Percentiles rank a stretch among this genome's conserved stretches.
phyloP scores from a whole-genome alignment of 1,140 invertebrate genomes.

The Drosophila miranda region DNA sequence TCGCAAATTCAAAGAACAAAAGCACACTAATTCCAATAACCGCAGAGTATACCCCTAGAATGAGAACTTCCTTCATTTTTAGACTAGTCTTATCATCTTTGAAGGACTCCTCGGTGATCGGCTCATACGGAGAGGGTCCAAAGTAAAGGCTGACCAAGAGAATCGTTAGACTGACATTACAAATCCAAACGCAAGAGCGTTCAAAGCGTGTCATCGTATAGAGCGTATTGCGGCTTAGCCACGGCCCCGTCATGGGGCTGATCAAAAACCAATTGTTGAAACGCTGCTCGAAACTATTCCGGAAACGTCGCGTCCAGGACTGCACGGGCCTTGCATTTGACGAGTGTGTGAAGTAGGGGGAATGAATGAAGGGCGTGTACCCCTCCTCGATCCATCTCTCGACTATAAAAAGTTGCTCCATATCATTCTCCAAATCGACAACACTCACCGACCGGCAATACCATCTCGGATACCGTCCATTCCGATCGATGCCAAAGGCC shows the following conservation, averaged over 20 bases:
- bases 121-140: not conserved
- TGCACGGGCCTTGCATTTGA: accelerated
- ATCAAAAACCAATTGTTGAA: constrained; percentile 23
- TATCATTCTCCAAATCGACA: constrained; percentile 2
- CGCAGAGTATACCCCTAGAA: not conserved
- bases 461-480: constrained; percentile 41
- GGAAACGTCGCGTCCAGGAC: constrained; percentile 20
- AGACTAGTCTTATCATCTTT: not conserved
- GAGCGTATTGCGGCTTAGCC: constrained; percentile 7
- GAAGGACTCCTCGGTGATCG: not conserved
- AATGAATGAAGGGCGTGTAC: constrained; percentile 15
- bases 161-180: constrained; percentile 21
- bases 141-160: constrained; percentile 4
- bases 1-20: constrained; percentile 19
- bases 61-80: accelerated
- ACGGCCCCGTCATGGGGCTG: constrained; percentile 24
- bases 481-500: constrained; percentile 13
- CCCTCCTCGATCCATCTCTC: constrained; percentile 24
- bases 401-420: constrained; percentile 28
- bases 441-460: constrained; percentile 32
- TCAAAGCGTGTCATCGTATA: constrained; percentile 26
- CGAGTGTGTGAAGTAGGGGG: constrained; percentile 1
- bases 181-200: constrained; percentile 20
- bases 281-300: not conserved
- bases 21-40: not conserved